Evolutionary conservation across 2,797 vertebrate species (phyloP), one percentile per base, ranked within the genome.

Genomic region (Pitangus sulphuratus): DNA sequence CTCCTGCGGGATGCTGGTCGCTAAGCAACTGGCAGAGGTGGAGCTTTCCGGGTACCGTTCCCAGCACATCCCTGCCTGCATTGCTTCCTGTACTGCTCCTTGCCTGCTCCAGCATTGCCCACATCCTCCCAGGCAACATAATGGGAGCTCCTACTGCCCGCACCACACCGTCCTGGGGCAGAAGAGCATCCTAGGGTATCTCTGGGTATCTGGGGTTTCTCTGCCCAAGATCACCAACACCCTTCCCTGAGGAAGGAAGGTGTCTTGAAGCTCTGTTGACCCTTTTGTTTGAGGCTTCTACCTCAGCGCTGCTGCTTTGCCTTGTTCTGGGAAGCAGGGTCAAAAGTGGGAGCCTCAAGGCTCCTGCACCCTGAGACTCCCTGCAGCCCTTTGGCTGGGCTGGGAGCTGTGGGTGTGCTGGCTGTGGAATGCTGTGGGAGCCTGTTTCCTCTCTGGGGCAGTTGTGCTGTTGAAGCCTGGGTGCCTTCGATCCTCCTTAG

Each of bases 21-120:
- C 96, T 89, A 85, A 79, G 97, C 95, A 96, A 97, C 97, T 3
- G 1, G 45, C 79, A 81, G 90, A 96, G 90, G 93, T 95, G 95
- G 94, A 96, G 92, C 71, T 94, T 89, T 76, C 87, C 9, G 80
- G 54, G 80, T 93, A 62, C 75, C 44, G 42, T 70, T 75, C 61
- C 75, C 81, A 39, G 70, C 4, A 1, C 74, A 79, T 64, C 54
- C 19, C 82, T 50, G 50, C 42, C 77, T 64, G 51, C 61, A 25
- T 31, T 44, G 44, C 45, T 45, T 60, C 64, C 77, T 35, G 53
- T 11, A 20, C 53, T 5, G 5, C 65, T 82, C 77, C 65, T 72
- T 53, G 26, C 19, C 65, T 90, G 58, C 68, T 68, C 87, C 6
- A 6, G 37, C 76, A 4, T 17, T 13, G n/a, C 71, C 75, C 5